Conservation (phyloP, 2,797 vertebrate species). For the Channa striata region DNA sequence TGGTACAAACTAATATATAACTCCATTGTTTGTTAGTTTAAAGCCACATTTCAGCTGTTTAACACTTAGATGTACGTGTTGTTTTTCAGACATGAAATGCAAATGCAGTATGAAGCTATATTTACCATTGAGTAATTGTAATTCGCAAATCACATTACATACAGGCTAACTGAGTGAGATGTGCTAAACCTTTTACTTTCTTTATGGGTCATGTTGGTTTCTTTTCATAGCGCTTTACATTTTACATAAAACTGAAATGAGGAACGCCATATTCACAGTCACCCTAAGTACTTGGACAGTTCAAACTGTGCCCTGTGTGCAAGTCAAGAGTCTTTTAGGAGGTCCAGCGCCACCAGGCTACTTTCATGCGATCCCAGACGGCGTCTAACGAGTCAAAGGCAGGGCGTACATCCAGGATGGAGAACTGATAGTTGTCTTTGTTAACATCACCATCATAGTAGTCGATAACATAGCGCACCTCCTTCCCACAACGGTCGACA, state of each 20-base stretch:
- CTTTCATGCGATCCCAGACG: constrained; percentile 96
- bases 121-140: constrained; percentile 8
- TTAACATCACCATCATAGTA: constrained; percentile 95
- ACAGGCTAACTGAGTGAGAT: not conserved
- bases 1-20: too few relatives aligned
- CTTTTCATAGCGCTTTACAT: constrained; percentile 11
- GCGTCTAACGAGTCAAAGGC: constrained; percentile 92
- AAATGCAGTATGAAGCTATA: not conserved
- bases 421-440: constrained; percentile 90
- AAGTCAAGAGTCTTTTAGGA: constrained; percentile 77
- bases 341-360: constrained; percentile 97
- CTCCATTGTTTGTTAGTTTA: not conserved
- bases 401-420: constrained; percentile 94
- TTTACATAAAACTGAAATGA: constrained; percentile 17
- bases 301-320: too few relatives aligned
- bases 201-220: constrained; percentile 4
- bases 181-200: not conserved
- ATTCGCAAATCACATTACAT: constrained; percentile 25
- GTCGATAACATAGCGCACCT: constrained; percentile 96
- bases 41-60: not conserved
- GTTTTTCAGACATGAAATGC: not conserved
- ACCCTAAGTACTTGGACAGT: too few relatives aligned
- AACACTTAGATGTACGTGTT: not conserved
- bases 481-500: constrained; percentile 92
- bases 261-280: constrained; percentile 16